phyloP scores from a whole-genome alignment of 2,113 vertebrate genomes.

The Pelusios castaneus region DNA sequence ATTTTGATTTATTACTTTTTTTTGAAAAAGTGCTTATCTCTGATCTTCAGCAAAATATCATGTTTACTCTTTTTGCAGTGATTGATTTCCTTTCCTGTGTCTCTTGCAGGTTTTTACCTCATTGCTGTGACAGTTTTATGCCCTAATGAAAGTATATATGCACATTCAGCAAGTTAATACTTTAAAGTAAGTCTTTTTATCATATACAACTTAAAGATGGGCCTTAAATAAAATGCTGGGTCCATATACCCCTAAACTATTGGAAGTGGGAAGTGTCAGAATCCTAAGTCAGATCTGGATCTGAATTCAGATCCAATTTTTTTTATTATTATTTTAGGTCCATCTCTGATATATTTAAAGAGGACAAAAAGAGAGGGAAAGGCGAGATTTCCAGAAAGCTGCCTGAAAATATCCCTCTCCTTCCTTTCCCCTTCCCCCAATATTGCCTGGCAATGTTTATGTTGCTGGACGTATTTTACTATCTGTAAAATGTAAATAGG shows the following conservation, averaged over 20 bases:
- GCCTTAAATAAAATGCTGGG: not conserved
- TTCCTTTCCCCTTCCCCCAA: constrained; percentile 28
- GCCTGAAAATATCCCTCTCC: constrained; percentile 7
- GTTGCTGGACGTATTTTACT: constrained; percentile 17
- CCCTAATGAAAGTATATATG: not conserved
- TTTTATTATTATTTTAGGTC: not conserved
- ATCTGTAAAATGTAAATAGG: constrained; percentile 39
- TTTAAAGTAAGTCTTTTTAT: not conserved
- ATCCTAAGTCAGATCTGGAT: not conserved
- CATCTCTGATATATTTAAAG: not conserved
- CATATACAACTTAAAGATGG: not conserved
- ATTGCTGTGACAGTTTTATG: not conserved
- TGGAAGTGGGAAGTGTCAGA: not conserved
- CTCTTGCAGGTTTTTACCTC: not conserved
- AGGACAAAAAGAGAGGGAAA: not conserved
- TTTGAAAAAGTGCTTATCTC: not conserved
- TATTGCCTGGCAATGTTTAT: constrained; percentile 17
- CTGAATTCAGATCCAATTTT: accelerated
- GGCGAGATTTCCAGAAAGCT: not conserved
- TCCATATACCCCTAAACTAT: accelerated
- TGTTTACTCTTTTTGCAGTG: not conserved
- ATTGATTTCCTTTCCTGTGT: not conserved
- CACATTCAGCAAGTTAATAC: not conserved
- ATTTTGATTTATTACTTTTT: not conserved
- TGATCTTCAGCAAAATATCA: not conserved